These are phyloP conservation scores for Flexamia atlantica DNA, from an alignment of 2,888 invertebrate species.

Conservation along the genomic window DNA sequence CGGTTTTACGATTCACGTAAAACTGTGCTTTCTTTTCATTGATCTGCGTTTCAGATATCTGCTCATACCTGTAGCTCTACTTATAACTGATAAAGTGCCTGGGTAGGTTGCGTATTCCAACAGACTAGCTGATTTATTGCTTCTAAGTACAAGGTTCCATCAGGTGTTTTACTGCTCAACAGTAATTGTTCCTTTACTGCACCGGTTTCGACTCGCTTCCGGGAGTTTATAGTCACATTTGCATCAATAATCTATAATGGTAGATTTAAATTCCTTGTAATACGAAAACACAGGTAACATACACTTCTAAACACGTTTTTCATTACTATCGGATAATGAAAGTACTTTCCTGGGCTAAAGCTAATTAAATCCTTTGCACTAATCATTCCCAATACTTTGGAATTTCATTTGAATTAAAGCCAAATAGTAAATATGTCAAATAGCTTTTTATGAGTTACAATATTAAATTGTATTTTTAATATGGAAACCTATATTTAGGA, in stretches of 20 bases:
- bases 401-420: too few species aligned
- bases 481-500: too few species aligned
- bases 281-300: background rate
- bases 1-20: too few species aligned
- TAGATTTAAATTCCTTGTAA: slow-evolving; percentile 27
- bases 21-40: background rate
- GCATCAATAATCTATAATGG: slow-evolving; percentile 6
- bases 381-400: too few species aligned
- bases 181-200: slow-evolving; percentile 18
- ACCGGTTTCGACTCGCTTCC: slow-evolving; percentile 22
- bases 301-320: background rate
- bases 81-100: background rate
- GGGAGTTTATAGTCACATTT: slow-evolving; percentile 14
- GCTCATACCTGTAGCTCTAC: background rate
- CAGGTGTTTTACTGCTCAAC: slow-evolving; percentile 27
- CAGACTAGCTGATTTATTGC: slow-evolving; percentile 19
- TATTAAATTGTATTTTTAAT: too few species aligned
- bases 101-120: slow-evolving; percentile 9
- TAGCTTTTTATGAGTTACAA: too few species aligned
- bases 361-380: too few species aligned
- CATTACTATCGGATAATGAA: background rate
- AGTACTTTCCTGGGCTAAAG: background rate
- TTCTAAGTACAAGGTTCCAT: slow-evolving; percentile 30
- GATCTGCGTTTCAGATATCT: background rate
- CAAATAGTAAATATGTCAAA: too few species aligned